Conservation (phyloP, 1,140 invertebrate species). For the Drosophila sulfurigaster region DNA sequence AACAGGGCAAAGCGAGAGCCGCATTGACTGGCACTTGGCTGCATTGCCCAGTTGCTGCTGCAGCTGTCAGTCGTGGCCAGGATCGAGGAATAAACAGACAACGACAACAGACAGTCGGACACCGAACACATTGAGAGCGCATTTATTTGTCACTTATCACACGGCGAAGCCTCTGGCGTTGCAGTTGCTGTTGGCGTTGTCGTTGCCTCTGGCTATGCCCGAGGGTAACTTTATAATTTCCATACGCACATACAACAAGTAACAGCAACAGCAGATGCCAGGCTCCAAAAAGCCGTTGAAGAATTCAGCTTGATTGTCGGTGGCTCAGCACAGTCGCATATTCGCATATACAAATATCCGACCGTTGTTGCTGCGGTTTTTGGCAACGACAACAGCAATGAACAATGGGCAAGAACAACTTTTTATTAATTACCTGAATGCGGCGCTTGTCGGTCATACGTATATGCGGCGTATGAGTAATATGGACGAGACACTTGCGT, state of each 20-base stretch:
- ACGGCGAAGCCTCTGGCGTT: slow-evolving; percentile 35
- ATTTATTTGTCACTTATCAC: slow-evolving; percentile 83
- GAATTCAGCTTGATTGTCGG: slow-evolving; percentile 76
- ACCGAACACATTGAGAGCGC: slow-evolving; percentile 74
- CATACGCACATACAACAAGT: slow-evolving; percentile 26
- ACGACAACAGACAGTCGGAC: slow-evolving; percentile 36
- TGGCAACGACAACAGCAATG: slow-evolving; percentile 17
- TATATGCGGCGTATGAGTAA: slow-evolving; percentile 63
- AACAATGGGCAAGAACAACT: slow-evolving; percentile 54
- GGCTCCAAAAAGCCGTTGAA: slow-evolving; percentile 48
- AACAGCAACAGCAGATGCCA: slow-evolving; percentile 3
- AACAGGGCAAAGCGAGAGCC: slow-evolving; percentile 36
- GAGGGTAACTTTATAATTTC: slow-evolving; percentile 79
- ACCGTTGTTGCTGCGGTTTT: slow-evolving; percentile 48
- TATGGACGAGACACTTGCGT: slow-evolving; percentile 64
- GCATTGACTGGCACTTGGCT: slow-evolving; percentile 8
- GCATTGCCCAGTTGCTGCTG: slow-evolving; percentile 42
- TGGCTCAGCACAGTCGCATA: neutral
- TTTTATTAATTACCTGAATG: slow-evolving; percentile 83
- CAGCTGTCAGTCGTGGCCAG: slow-evolving; percentile 65
- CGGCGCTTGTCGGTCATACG: slow-evolving; percentile 58
- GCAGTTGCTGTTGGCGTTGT: neutral
- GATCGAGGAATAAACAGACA: slow-evolving; percentile 64
- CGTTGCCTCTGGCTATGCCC: slow-evolving; percentile 30
- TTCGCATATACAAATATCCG: slow-evolving; percentile 29